Percentiles rank a stretch among this genome's conserved stretches.
Conservation (phyloP, 1,140 invertebrate genomes). For the Plectrocnemia conspersa region DNA sequence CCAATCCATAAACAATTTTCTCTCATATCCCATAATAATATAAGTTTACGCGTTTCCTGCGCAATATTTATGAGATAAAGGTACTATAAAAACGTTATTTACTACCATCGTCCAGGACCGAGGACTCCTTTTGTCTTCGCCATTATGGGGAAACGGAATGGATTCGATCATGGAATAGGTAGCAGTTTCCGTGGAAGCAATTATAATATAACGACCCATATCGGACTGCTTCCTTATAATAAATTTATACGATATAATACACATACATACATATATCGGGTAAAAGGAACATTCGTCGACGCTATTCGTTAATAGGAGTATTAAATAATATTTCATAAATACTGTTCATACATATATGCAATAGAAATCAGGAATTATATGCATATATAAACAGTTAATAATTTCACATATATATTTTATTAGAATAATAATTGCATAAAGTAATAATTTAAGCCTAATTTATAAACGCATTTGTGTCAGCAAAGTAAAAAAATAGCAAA, state of each 20-base stretch:
- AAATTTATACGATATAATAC: slow-evolving; percentile 9
- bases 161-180: slow-evolving; percentile 13
- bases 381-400: too few relatives aligned
- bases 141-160: slow-evolving; percentile 17
- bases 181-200: slow-evolving; percentile 17
- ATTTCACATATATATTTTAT: too few relatives aligned
- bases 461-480: too few relatives aligned
- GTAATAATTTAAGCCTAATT: too few relatives aligned
- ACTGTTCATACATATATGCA: too few relatives aligned
- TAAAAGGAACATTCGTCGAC: too few relatives aligned
- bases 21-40: slow-evolving; percentile 22
- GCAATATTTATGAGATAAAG: slow-evolving; percentile 28
- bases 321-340: too few relatives aligned
- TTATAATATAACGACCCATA: slow-evolving; percentile 21
- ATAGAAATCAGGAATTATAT: too few relatives aligned
- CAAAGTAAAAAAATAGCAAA: too few relatives aligned
- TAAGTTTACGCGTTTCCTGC: slow-evolving; percentile 25
- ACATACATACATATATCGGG: too few relatives aligned
- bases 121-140: slow-evolving; percentile 21
- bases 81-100: slow-evolving; percentile 27
- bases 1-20: slow-evolving; percentile 27
- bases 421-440: too few relatives aligned
- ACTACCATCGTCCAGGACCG: slow-evolving; percentile 6
- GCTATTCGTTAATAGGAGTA: too few relatives aligned
- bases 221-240: slow-evolving; percentile 3